Evolutionary conservation across 1,140 invertebrate species (phyloP).

Genomic region (Triops cancriformis): DNA sequence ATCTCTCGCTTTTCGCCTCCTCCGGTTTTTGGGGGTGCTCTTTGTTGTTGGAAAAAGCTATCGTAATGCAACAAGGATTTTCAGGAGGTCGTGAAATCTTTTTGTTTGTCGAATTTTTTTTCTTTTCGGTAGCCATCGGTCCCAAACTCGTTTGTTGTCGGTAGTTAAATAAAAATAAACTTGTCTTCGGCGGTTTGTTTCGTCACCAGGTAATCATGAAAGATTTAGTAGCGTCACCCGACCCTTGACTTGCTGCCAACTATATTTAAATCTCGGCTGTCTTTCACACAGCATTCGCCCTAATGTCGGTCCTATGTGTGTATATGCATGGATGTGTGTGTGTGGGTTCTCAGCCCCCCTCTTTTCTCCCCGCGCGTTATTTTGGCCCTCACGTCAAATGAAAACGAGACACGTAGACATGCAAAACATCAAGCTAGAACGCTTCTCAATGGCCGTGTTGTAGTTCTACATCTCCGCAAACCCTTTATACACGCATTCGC

Average conservation of each 20-base stretch:
- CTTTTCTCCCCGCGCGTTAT: neutral
- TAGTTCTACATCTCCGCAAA: slow-evolving; percentile 4
- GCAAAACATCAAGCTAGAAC: slow-evolving; percentile 9
- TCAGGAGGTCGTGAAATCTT: neutral
- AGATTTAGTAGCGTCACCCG: neutral
- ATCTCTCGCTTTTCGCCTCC: neutral
- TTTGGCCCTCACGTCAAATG: neutral
- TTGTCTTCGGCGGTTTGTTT: slow-evolving; percentile 5
- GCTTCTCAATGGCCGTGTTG: slow-evolving; percentile 4
- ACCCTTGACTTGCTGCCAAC: neutral
- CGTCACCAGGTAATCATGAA: neutral
- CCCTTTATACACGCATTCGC: neutral
- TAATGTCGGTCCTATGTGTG: too few relatives aligned
- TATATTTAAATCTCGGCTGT: neutral
- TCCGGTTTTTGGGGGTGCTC: neutral
- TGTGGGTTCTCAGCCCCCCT: too few relatives aligned
- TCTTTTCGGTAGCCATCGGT: neutral
- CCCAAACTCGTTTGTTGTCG: neutral
- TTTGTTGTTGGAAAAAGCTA: neutral
- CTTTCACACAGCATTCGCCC: neutral
- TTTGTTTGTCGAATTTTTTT: neutral
- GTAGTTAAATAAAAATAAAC: neutral
- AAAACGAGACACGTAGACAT: neutral
- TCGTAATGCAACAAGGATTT: slow-evolving; percentile 1
- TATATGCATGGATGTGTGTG: too few relatives aligned